Percentiles rank a stretch among this genome's conserved stretches.
phyloP scores from a whole-genome alignment of 64 coral and sea anemone genomes.

The Orbicella faveolata region DNA sequence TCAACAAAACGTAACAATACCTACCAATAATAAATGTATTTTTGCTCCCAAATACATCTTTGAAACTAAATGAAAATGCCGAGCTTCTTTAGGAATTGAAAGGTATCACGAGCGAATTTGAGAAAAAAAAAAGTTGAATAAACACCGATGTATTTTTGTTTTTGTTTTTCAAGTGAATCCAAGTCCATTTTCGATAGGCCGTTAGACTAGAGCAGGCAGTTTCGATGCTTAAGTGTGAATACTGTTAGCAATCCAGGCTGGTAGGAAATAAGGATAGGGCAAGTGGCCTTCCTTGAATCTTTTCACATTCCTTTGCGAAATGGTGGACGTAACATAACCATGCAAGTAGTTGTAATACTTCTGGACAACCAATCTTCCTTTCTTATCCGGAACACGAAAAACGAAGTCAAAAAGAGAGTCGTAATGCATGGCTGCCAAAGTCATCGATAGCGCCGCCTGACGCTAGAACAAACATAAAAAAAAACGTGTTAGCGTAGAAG shows the following conservation, averaged over 20 bases:
- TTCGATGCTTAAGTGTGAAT: constrained; percentile 58
- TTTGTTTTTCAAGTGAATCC: background rate
- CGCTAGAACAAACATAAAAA: constrained; percentile 28
- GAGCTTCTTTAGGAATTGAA: too few relatives aligned
- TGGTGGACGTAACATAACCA: constrained; percentile 12
- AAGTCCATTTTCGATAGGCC: background rate
- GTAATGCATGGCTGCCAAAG: constrained; percentile 65
- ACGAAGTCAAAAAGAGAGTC: constrained; percentile 76
- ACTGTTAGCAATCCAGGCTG: constrained; percentile 85
- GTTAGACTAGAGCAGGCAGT: background rate
- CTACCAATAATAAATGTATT: too few relatives aligned
- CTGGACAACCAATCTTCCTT: constrained; percentile 40
- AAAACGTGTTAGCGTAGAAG: background rate
- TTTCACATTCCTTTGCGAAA: constrained; percentile 49
- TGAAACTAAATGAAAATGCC: too few relatives aligned
- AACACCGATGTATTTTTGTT: background rate
- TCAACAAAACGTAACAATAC: too few relatives aligned
- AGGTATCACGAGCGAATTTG: background rate
- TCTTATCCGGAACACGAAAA: constrained; percentile 41
- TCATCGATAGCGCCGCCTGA: constrained; percentile 69
- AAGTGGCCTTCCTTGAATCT: constrained; percentile 42
- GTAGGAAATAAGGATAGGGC: constrained; percentile 72
- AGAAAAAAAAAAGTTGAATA: background rate
- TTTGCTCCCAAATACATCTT: too few relatives aligned
- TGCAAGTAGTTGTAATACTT: constrained; percentile 60